Evolutionary conservation across 2,797 vertebrate genomes (phyloP), one percentile per base, ranked within the genome.

Genomic region (Menidia menidia): DNA sequence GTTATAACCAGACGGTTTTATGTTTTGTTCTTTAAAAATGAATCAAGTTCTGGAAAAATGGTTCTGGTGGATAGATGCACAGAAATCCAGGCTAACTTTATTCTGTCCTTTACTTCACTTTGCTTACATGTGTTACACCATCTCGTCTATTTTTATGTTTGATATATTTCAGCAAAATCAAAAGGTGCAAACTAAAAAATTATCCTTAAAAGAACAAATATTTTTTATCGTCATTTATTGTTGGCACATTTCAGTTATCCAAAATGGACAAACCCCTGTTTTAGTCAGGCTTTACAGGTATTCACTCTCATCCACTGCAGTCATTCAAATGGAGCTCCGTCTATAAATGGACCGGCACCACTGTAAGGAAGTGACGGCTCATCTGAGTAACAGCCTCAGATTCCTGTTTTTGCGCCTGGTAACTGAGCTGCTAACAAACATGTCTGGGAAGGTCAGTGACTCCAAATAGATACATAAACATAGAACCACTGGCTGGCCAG

Each of bases 371-470:
- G 74, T 86, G 79, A 87, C 83, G 69, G 62, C 77, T 68, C 18
- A 65, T 78, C 81, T 84, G 65, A 89, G 80, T 76, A 87, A 88
- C 89, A 85, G 85, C 71, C 69, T 60, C 75, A 55, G 84, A 87
- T 91, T 92, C 89, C 91, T 92, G 92, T 92, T 91, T 69, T 89
- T 86, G 76, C 85, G 80, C 12, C 55, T 63, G 41, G 75, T 76
- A 64, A 84, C 76, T 77, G 80, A 85, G 81, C 79, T 65, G 64
- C 81, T 68, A 77, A 88, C 81, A 88, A 90, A 83, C 85, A 88
- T 5, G 80, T 81, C 76, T 77, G 77, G 66, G 69, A 77, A 80
- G 60, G 81, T 82, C 71, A 42, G 77, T 67, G 72, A 85, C 78
- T 73, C 70, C 47, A 60, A 75, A 57, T 63, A 56, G 75, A 87